Evolutionary conservation across 2,888 invertebrate species (phyloP).

Genomic region (Calameuta pallipes): DNA sequence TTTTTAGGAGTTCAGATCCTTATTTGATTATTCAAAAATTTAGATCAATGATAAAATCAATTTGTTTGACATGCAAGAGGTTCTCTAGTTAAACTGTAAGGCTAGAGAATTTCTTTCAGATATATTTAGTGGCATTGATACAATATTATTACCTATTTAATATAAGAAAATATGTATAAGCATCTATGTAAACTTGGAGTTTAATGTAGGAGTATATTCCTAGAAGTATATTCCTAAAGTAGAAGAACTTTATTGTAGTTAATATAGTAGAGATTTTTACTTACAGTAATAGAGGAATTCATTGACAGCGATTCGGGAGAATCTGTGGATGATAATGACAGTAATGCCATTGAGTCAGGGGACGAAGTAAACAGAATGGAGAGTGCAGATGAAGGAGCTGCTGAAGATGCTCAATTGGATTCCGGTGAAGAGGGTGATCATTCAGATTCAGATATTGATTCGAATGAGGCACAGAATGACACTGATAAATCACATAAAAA

Average conservation of each 20-base stretch:
- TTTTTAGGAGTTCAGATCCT: not conserved
- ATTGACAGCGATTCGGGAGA: not conserved
- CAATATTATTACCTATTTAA: not conserved
- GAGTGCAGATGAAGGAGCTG: conserved; percentile 31
- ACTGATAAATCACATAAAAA: conserved; percentile 65
- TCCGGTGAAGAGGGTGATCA: conserved; percentile 56
- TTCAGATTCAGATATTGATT: conserved; percentile 5
- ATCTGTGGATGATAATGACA: conserved; percentile 13
- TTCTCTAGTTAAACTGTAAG: not conserved
- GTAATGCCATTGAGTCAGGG: conserved; percentile 3
- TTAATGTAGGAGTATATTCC: not conserved
- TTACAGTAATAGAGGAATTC: conserved; percentile 8
- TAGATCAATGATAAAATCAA: not conserved
- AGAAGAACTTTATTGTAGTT: not conserved
- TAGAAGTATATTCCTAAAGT: not conserved
- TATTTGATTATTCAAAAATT: not conserved
- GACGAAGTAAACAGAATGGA: conserved; percentile 10
- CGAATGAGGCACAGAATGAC: conserved; percentile 3
- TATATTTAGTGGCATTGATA: not conserved
- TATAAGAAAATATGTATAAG: not conserved
- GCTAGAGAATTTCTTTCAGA: not conserved
- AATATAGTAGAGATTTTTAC: not conserved
- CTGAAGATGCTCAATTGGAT: conserved; percentile 47
- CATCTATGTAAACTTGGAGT: not conserved
- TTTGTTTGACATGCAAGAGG: not conserved